A percentile compares a stretch with the other conserved stretches of the same genome.
Conservation (phyloP, 2,113 vertebrate genomes). For the Seriola dumerili region DNA sequence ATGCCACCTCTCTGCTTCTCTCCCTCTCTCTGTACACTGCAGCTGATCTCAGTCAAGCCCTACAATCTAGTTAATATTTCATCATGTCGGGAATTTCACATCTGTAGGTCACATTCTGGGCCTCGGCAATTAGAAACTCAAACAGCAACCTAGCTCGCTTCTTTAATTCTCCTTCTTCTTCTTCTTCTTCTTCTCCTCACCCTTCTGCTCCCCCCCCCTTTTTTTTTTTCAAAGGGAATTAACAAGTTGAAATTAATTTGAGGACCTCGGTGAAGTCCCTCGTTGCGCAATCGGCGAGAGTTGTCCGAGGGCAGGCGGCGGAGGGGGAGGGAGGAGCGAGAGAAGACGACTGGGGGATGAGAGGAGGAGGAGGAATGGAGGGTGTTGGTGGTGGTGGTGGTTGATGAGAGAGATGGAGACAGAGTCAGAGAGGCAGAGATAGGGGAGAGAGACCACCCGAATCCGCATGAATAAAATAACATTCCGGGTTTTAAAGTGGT, state of each 20-base stretch:
- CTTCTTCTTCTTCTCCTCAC: constrained; percentile 21
- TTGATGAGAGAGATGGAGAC: constrained; percentile 23
- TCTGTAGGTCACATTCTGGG: constrained; percentile 76
- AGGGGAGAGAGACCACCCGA: constrained; percentile 43
- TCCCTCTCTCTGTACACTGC: constrained; percentile 8
- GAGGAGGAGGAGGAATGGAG: neutral
- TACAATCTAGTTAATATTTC: constrained; percentile 76
- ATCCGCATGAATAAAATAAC: constrained; percentile 77
- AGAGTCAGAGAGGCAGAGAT: constrained; percentile 24
- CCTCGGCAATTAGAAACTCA: constrained; percentile 77
- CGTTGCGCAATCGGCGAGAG: constrained; percentile 31
- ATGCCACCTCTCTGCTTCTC: constrained; percentile 11
- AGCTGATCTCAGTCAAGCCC: constrained; percentile 51
- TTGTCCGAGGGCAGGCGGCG: constrained; percentile 18
- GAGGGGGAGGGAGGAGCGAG: neutral
- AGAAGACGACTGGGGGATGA: neutral
- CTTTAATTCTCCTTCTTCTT: constrained; percentile 61
- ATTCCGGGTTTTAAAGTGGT: constrained; percentile 54
- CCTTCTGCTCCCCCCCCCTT: neutral
- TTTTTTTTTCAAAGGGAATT: constrained; percentile 79
- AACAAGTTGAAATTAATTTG: constrained; percentile 82
- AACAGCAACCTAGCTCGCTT: constrained; percentile 68
- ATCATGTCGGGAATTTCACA: constrained; percentile 75
- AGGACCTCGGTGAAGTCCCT: constrained; percentile 61
- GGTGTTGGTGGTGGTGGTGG: constrained; percentile 7